Conservation (phyloP, 1,140 invertebrate species). For the Apis laboriosa region DNA sequence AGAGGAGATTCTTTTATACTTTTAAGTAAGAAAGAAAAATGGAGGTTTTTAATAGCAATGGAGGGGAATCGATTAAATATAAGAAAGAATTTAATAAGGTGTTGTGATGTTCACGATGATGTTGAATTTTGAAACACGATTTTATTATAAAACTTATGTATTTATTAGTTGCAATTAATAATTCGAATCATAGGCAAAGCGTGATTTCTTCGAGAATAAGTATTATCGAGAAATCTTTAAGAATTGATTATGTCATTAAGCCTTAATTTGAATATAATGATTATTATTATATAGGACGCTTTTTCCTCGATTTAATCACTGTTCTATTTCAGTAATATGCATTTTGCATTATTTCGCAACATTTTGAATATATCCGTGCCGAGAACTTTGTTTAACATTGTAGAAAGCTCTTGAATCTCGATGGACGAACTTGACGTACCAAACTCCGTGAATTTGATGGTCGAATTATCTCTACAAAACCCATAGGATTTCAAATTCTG, state of each 20-base stretch:
- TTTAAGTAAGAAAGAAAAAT: too few relatives aligned
- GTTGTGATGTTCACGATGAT: too few relatives aligned
- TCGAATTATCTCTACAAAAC: neutral
- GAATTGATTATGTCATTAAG: neutral
- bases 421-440: slow-evolving; percentile 3
- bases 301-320: neutral
- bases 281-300: neutral
- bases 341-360: neutral
- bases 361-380: neutral
- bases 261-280: neutral
- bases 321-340: neutral
- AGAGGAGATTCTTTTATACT: too few relatives aligned
- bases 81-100: too few relatives aligned
- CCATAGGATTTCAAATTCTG: neutral
- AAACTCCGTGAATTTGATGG: neutral
- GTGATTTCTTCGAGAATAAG: neutral
- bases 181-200: neutral
- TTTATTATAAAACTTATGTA: too few relatives aligned
- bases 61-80: too few relatives aligned
- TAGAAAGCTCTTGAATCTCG: slow-evolving; percentile 11
- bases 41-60: too few relatives aligned
- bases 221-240: neutral
- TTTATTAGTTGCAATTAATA: neutral
- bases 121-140: too few relatives aligned
- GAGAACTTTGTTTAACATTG: slow-evolving; percentile 22